Evolutionary conservation across 2,888 invertebrate genomes (phyloP).

Genomic region (Microctonus aethiopoides): DNA sequence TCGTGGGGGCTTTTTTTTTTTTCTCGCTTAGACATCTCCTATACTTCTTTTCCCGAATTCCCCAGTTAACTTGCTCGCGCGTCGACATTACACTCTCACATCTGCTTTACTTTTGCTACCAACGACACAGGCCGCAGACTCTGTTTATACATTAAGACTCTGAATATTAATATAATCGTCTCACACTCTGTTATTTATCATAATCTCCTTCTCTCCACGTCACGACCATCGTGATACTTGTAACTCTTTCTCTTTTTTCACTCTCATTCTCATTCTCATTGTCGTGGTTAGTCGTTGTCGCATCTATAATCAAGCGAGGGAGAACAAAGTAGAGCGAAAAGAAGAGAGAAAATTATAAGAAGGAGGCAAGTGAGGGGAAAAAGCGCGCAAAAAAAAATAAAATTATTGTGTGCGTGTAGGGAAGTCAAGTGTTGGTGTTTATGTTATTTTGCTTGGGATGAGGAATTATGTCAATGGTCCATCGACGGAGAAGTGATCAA

Average conservation of each 20-base stretch:
- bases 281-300: constrained; percentile 19
- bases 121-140: background rate
- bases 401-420: background rate
- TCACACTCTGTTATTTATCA: background rate
- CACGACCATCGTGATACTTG: background rate
- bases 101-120: constrained; percentile 41
- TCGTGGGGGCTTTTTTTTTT: constrained; percentile 6
- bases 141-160: background rate
- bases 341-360: constrained; percentile 13
- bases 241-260: constrained; percentile 5
- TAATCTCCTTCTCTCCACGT: background rate
- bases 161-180: background rate
- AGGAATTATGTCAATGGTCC: constrained; percentile 16
- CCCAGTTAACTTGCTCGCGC: constrained; percentile 59
- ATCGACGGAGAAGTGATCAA: constrained; percentile 1
- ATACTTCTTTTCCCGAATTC: constrained; percentile 53
- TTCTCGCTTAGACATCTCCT: constrained; percentile 9
- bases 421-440: background rate
- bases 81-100: constrained; percentile 52
- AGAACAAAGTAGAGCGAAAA: background rate
- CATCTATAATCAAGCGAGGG: constrained; percentile 20
- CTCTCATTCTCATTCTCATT: constrained; percentile 19
- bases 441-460: constrained; percentile 7
- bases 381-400: no score
- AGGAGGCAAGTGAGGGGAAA: no score